Conservation (phyloP, 2,113 vertebrate species). For the Okapia johnstoni region DNA sequence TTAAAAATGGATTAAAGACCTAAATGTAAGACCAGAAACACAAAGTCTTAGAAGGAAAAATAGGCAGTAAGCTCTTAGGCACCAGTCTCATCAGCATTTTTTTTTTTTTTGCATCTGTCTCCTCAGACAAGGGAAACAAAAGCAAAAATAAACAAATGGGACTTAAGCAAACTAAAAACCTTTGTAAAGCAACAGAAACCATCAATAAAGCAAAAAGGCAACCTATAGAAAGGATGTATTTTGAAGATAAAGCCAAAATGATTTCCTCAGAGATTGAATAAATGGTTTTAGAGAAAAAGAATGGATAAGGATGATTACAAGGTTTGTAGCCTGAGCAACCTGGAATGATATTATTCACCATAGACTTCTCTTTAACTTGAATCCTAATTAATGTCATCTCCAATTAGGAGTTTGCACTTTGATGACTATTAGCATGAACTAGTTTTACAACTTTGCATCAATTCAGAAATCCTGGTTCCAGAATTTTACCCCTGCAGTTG, state of each 20-base stretch:
- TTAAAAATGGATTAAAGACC: not conserved
- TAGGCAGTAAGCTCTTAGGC: not conserved
- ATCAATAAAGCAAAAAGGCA: not conserved
- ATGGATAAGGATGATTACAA: not conserved
- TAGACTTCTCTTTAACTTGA: not conserved
- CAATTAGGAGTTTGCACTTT: not conserved
- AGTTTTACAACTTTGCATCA: not conserved
- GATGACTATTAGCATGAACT: not conserved
- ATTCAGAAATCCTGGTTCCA: not conserved
- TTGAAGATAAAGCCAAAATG: not conserved
- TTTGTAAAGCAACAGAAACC: not conserved
- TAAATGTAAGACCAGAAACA: not conserved
- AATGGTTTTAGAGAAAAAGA: not conserved
- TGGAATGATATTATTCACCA: not conserved
- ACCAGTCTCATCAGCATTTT: not conserved
- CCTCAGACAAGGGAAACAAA: not conserved
- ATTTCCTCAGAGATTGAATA: not conserved
- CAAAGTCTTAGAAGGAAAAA: not conserved
- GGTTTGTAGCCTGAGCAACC: not conserved
- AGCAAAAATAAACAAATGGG: not conserved
- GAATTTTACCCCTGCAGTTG: not conserved
- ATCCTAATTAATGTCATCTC: not conserved
- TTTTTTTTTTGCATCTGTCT: not conserved
- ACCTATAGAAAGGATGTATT: not conserved
- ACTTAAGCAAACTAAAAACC: not conserved